Evolutionary conservation across 2,113 vertebrate genomes (phyloP).

Genomic region (Odobenus rosmarus): DNA sequence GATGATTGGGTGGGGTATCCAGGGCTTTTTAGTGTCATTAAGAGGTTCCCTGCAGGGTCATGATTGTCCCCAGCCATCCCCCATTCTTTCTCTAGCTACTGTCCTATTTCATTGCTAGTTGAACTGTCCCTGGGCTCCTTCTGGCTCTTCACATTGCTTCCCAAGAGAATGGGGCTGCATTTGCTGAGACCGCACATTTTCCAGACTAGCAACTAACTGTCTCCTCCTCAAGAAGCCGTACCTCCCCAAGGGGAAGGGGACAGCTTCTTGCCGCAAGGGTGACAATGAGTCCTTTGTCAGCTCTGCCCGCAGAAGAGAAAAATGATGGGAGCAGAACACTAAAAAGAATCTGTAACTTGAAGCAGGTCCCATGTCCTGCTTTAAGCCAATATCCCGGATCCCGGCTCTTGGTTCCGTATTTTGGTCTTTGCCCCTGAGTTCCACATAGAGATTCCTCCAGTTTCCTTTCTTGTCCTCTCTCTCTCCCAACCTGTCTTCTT

Average conservation of each 20-base stretch:
- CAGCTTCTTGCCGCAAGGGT: constrained; percentile 23
- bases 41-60: neutral
- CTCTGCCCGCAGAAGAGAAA: constrained; percentile 67
- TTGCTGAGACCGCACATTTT: constrained; percentile 31
- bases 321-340: constrained; percentile 20
- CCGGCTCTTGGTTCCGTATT: constrained; percentile 49
- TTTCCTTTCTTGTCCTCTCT: neutral
- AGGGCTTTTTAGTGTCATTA: neutral
- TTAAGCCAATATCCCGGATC: neutral
- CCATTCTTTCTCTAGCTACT: neutral
- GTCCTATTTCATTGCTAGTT: neutral
- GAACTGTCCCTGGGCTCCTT: neutral
- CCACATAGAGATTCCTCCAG: neutral
- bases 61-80: neutral
- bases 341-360: constrained; percentile 75
- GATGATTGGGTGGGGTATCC: neutral
- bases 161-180: neutral
- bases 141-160: neutral
- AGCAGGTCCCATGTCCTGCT: neutral
- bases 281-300: constrained; percentile 73
- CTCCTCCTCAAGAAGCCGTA: neutral
- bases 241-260: neutral
- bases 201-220: neutral
- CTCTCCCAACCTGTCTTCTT: constrained; percentile 63
- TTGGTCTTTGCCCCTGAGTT: constrained; percentile 73